Evolutionary conservation across 1,140 invertebrate species (phyloP).

Genomic region (Trachymyrmex septentrionalis): DNA sequence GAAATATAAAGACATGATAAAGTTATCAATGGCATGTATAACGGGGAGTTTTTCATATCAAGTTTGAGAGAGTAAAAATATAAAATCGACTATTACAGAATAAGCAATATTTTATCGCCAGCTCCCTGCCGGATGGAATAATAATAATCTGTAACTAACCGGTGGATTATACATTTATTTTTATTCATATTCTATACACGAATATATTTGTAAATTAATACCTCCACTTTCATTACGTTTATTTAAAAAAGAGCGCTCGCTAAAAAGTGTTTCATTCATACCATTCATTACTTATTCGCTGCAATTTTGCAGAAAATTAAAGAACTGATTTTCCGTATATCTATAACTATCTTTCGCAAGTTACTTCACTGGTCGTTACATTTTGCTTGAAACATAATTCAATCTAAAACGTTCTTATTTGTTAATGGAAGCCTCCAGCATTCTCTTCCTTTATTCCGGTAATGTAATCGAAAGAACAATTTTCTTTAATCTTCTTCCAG

Average conservation of each 20-base stretch:
- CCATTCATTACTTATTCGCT: not conserved
- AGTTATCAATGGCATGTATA: not conserved
- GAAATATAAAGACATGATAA: constrained; percentile 13
- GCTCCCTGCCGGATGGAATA: not conserved
- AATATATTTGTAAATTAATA: not conserved
- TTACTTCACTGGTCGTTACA: constrained; percentile 1
- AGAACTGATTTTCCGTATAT: not conserved
- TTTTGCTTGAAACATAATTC: constrained; percentile 2
- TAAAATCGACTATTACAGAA: constrained; percentile 21
- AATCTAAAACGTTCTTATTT: not conserved
- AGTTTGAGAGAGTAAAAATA: constrained; percentile 7
- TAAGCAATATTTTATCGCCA: constrained; percentile 32
- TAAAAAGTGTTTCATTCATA: not conserved
- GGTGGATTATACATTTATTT: not conserved
- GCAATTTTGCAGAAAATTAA: constrained; percentile 8
- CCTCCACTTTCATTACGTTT: not conserved
- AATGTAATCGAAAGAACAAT: constrained; percentile 36
- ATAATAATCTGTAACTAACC: not conserved
- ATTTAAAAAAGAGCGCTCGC: not conserved
- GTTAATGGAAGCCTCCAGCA: constrained; percentile 2
- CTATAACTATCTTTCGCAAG: constrained; percentile 10
- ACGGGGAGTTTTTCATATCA: not conserved
- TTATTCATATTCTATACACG: not conserved
- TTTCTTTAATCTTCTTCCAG: constrained; percentile 23
- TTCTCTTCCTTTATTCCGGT: not conserved